Conservation (phyloP, 2,888 invertebrate genomes). For the Drosophila nr. fundita region DNA sequence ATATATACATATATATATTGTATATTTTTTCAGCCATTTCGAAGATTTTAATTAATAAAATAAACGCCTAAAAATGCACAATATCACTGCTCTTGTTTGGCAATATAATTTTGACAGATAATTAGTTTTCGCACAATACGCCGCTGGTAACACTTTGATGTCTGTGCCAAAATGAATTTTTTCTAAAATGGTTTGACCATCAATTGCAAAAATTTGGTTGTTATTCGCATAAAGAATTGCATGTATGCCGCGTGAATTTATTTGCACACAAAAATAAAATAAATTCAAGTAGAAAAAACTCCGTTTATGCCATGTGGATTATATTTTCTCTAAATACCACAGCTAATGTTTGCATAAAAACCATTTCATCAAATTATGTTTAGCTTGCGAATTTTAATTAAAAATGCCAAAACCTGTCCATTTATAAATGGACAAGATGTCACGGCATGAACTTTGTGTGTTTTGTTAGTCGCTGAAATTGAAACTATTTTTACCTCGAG, state of each 20-base stretch:
- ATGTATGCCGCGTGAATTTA: not conserved
- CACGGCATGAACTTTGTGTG: not conserved
- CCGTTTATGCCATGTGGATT: conserved; percentile 2
- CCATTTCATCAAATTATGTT: not conserved
- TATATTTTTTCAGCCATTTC: not conserved
- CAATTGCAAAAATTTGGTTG: conserved; percentile 5
- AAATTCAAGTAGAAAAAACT: not conserved
- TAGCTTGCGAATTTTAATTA: not conserved
- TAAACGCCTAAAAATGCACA: conserved; percentile 18
- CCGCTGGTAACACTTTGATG: conserved; percentile 57
- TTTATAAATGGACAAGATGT: not conserved
- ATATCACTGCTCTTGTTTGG: conserved; percentile 40
- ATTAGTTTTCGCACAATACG: conserved; percentile 66
- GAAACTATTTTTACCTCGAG: conserved; percentile 71
- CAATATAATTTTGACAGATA: conserved; percentile 72
- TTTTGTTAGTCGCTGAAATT: conserved; percentile 31
- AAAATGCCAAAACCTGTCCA: not conserved
- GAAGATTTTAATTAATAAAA: conserved; percentile 59
- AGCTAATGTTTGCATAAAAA: not conserved
- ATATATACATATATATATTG: not conserved
- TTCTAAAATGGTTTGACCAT: conserved; percentile 8
- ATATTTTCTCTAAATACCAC: not conserved
- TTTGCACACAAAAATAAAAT: not conserved
- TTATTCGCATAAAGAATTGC: not conserved
- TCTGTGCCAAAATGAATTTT: conserved; percentile 22